Percentiles rank a stretch among this genome's conserved stretches.
phyloP scores from a whole-genome alignment of 2,888 invertebrate genomes.

The Apamea crenata region DNA sequence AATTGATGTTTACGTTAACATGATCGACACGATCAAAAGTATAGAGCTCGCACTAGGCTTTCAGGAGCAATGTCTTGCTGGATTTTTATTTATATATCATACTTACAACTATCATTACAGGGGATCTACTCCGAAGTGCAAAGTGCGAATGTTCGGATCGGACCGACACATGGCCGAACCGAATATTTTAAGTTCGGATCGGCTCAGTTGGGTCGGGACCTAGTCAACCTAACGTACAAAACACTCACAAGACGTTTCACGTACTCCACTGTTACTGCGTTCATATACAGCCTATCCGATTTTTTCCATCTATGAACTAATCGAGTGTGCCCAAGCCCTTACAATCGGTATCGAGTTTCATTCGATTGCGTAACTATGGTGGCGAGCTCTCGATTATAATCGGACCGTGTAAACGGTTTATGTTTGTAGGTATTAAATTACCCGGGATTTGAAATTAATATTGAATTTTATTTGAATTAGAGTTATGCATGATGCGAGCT shows the following conservation, averaged over 20 bases:
- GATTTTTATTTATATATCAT: not conserved
- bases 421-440: slow-evolving; percentile 54
- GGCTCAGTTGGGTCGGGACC: too few relatives aligned
- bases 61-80: too few relatives aligned
- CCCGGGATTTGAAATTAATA: slow-evolving; percentile 58
- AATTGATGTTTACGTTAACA: not conserved
- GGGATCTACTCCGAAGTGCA: too few relatives aligned
- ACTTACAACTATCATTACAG: too few relatives aligned
- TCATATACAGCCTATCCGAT: not conserved
- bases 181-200: too few relatives aligned
- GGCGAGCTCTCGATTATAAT: slow-evolving; percentile 64
- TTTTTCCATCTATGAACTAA: not conserved
- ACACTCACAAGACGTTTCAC: not conserved
- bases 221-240: not conserved
- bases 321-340: slow-evolving; percentile 34
- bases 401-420: slow-evolving; percentile 58
- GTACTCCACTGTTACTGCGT: not conserved
- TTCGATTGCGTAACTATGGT: slow-evolving; percentile 64
- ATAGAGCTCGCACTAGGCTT: not conserved
- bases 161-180: too few relatives aligned
- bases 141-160: too few relatives aligned
- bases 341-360: slow-evolving; percentile 61
- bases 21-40: not conserved
- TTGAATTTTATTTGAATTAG: slow-evolving; percentile 44
- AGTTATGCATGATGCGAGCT: slow-evolving; percentile 24